These are phyloP conservation scores for Centropus bengalensis DNA, from an alignment of 2,113 vertebrate genomes.

Conservation along the genomic window DNA sequence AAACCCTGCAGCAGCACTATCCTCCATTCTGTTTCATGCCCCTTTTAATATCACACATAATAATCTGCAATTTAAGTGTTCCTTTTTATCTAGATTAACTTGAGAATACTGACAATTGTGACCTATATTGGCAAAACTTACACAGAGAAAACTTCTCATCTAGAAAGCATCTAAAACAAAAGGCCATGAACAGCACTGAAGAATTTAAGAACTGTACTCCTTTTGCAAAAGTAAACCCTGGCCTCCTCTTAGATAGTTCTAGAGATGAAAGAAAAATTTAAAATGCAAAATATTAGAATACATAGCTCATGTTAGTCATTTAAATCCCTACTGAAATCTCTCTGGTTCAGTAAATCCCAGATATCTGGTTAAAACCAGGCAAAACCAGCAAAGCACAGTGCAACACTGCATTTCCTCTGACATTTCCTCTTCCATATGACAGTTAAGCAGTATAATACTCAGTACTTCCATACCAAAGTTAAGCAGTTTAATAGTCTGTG, in stretches of 20 bases:
- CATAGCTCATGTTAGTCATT: neutral
- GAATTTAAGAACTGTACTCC: neutral
- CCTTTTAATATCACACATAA: neutral
- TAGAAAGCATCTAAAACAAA: neutral
- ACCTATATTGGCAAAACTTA: neutral
- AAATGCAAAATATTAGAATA: neutral
- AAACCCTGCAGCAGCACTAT: neutral
- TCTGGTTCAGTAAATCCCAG: neutral
- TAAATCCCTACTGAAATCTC: neutral
- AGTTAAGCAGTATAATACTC: no score
- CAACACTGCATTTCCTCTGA: neutral
- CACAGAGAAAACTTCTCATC: neutral
- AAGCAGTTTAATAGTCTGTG: no score
- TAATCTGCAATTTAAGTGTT: neutral
- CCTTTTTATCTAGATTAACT: neutral
- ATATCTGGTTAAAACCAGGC: neutral
- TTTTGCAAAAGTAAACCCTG: neutral
- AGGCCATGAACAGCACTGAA: neutral
- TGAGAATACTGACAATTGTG: neutral
- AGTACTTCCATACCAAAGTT: neutral
- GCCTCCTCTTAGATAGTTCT: neutral
- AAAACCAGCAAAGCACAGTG: neutral
- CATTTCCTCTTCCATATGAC: neutral
- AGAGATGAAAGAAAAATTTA: neutral
- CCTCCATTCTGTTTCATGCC: neutral